Evolutionary conservation across 2,797 vertebrate species (phyloP).

Genomic region (Gobio occitaniae): DNA sequence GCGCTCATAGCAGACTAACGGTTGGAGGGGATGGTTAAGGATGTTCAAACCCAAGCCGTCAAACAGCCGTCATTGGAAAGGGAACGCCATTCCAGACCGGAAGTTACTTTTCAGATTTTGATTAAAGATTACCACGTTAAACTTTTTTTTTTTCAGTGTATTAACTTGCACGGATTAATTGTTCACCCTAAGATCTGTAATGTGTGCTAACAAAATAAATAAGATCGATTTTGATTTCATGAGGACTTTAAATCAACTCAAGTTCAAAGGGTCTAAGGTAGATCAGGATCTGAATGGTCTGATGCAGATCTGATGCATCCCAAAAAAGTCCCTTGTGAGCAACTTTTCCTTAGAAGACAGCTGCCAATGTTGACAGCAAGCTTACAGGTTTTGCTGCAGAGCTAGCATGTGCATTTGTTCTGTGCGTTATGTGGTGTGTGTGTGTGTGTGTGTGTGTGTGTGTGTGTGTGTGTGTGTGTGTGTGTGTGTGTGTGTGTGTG

Average conservation of each 20-base stretch:
- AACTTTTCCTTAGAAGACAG: not conserved
- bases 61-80: too few species aligned
- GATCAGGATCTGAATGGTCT: not conserved
- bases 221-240: too few species aligned
- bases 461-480: constrained; percentile 34
- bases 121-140: too few species aligned
- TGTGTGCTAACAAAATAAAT: too few species aligned
- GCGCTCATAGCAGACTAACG: too few species aligned
- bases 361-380: constrained; percentile 15
- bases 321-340: constrained; percentile 2
- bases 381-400: constrained; percentile 10
- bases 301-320: not conserved
- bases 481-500: constrained; percentile 34
- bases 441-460: constrained; percentile 35
- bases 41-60: too few species aligned
- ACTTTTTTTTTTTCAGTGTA: too few species aligned
- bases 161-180: too few species aligned
- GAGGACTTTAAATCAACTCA: not conserved
- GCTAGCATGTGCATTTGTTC: constrained; percentile 1
- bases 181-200: too few species aligned
- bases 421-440: constrained; percentile 13
- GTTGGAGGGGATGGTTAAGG: too few species aligned
- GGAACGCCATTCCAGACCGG: too few species aligned
- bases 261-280: not conserved
- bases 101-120: too few species aligned